These are phyloP conservation scores for Caerostris darwini DNA, from an alignment of 1,140 invertebrate genomes.

Conservation along the genomic window DNA sequence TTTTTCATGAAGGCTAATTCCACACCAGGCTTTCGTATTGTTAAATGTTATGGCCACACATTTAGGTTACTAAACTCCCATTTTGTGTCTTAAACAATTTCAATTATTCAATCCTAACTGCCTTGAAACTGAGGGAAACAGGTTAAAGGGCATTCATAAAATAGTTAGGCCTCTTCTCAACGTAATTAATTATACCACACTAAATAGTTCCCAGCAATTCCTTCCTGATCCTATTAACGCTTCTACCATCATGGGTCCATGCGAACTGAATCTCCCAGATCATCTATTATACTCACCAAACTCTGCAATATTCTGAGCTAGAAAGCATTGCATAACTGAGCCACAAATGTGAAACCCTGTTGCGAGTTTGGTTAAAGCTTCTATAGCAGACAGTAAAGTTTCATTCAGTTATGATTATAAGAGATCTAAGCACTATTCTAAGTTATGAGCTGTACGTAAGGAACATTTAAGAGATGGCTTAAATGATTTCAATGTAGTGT, in stretches of 20 bases:
- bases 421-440: too few relatives aligned
- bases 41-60: neutral
- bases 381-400: neutral
- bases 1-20: too few relatives aligned
- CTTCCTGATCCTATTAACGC: neutral
- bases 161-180: neutral
- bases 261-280: neutral
- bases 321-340: neutral
- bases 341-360: neutral
- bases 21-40: neutral
- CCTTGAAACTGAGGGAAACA: neutral
- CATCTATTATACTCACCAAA: neutral
- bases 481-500: too few relatives aligned
- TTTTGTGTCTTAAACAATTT: neutral
- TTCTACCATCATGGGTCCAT: neutral
- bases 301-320: neutral
- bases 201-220: neutral
- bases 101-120: neutral
- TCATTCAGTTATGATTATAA: neutral
- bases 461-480: too few relatives aligned
- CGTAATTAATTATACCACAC: neutral
- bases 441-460: too few relatives aligned
- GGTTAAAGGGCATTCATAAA: neutral
- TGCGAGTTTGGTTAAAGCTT: neutral
- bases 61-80: neutral